Evolutionary conservation across 35 echinoderm and acorn worm genomes (phyloP).

Genomic region (Lytechinus variegatus): DNA sequence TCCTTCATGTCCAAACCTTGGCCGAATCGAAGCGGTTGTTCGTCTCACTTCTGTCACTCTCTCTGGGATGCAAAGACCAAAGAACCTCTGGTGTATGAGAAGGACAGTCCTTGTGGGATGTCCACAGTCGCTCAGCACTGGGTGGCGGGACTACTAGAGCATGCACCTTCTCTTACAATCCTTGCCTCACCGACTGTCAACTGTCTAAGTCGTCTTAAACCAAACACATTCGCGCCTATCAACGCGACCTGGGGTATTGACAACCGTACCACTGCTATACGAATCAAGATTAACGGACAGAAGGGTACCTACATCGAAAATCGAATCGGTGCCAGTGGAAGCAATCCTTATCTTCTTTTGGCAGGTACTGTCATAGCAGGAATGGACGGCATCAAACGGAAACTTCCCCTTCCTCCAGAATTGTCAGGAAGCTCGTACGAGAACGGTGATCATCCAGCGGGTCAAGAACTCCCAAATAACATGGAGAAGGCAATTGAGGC

Average conservation of each 20-base stretch:
- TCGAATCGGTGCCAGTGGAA: conserved; percentile 63
- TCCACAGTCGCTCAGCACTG: conserved; percentile 63
- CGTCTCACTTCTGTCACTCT: conserved; percentile 65
- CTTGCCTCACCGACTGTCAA: conserved; percentile 56
- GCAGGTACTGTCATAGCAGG: conserved; percentile 70
- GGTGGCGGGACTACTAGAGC: conserved; percentile 67
- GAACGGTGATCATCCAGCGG: not conserved
- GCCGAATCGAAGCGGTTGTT: conserved; percentile 16
- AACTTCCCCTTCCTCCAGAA: conserved; percentile 46
- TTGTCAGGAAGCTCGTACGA: conserved; percentile 27
- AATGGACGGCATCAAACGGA: conserved; percentile 70
- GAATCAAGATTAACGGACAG: conserved; percentile 54
- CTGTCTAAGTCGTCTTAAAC: conserved; percentile 45
- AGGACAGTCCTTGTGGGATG: conserved; percentile 1
- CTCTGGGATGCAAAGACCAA: conserved; percentile 61
- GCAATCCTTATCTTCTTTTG: conserved; percentile 69
- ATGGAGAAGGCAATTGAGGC: conserved; percentile 51
- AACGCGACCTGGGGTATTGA: conserved; percentile 69
- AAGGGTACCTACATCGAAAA: conserved; percentile 63
- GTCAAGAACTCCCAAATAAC: conserved; percentile 31
- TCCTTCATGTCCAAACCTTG: conserved; percentile 79
- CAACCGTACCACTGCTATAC: conserved; percentile 61
- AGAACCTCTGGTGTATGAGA: conserved; percentile 39
- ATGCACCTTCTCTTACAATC: conserved; percentile 62
- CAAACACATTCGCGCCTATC: conserved; percentile 59